Evolutionary conservation across 2,113 vertebrate genomes (phyloP).

Genomic region (Zosterops pallidus): DNA sequence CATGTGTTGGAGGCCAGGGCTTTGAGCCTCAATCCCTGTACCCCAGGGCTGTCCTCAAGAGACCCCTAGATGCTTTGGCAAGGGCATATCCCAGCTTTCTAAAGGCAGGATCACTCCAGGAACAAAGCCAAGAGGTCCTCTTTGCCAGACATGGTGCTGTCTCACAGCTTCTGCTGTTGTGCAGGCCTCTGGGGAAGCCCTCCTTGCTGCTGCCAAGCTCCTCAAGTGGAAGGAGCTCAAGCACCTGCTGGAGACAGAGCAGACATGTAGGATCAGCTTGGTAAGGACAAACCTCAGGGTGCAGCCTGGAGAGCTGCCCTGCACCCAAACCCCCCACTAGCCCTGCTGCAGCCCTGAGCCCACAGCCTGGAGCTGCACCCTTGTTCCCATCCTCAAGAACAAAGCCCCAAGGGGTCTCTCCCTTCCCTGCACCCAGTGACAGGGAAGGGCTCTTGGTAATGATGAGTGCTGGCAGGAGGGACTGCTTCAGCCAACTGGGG

Average conservation of each 20-base stretch:
- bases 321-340: not conserved
- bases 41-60: not conserved
- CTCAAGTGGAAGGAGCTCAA: not conserved
- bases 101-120: not conserved
- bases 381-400: not conserved
- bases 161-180: not conserved
- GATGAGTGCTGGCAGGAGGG: not conserved
- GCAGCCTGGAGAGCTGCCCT: not conserved
- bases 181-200: not conserved
- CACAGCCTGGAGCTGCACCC: not conserved
- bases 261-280: rapidly evolving
- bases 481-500: rapidly evolving
- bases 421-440: not conserved
- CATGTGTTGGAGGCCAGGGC: rapidly evolving
- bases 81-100: too few species aligned
- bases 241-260: not conserved
- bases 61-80: not conserved
- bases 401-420: not conserved
- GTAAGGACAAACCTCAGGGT: not conserved
- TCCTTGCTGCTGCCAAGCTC: not conserved
- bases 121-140: not conserved
- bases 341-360: not conserved
- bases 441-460: rapidly evolving
- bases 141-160: not conserved
- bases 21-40: not conserved